Conservation (phyloP, 2,888 invertebrate genomes). For the Ophonus ardosiacus region DNA sequence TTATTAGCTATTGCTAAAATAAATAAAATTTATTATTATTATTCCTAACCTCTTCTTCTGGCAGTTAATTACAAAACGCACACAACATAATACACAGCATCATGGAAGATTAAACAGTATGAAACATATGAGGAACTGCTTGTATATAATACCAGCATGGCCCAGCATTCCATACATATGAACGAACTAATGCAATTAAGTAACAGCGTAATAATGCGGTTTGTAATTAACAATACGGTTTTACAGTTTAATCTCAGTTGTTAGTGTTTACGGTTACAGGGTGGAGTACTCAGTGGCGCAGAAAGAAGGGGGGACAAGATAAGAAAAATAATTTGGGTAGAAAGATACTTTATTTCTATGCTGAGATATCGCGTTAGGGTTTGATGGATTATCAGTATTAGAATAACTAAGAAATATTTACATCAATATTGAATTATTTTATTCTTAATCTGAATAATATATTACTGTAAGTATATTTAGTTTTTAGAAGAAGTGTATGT, state of each 20-base stretch:
- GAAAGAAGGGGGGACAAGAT: background rate
- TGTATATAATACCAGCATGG: conserved; percentile 42
- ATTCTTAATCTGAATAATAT: too few relatives aligned
- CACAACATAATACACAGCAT: conserved; percentile 31
- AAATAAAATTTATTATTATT: too few relatives aligned
- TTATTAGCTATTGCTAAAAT: too few relatives aligned
- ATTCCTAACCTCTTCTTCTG: conserved; percentile 3
- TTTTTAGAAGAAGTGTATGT: too few relatives aligned
- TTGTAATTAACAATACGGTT: conserved; percentile 66
- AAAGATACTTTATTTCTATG: conserved; percentile 34
- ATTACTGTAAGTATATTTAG: too few relatives aligned
- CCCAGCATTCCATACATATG: conserved; percentile 60
- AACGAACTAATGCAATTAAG: conserved; percentile 65
- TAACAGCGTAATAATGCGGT: conserved; percentile 66
- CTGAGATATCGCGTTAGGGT: background rate
- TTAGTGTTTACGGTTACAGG: conserved; percentile 65
- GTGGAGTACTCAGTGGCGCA: background rate
- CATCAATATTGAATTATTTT: too few relatives aligned
- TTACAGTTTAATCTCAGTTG: conserved; percentile 66
- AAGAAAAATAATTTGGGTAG: conserved; percentile 17
- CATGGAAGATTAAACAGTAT: conserved; percentile 49
- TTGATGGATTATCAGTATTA: too few relatives aligned
- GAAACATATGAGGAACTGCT: conserved; percentile 59
- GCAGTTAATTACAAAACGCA: conserved; percentile 27
- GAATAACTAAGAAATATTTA: too few relatives aligned